Evolutionary conservation across 2,113 vertebrate genomes (phyloP), one percentile per base, ranked within the genome.

Genomic region (Chaetorhynchus papuensis): DNA sequence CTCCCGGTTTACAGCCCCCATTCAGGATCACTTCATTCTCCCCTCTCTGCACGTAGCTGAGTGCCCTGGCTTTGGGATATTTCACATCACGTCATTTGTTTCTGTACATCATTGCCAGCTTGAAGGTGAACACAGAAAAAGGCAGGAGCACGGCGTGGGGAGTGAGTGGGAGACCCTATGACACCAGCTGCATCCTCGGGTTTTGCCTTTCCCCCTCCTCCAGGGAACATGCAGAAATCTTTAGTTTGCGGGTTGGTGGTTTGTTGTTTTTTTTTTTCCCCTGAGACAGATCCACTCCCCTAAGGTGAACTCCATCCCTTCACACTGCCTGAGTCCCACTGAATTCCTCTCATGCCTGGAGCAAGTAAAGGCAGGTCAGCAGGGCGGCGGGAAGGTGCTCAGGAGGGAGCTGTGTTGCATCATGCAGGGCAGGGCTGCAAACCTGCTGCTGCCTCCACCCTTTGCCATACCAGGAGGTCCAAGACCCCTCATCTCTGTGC

Each of bases 351-450:
- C 94, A 8, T 63, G 65, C 93, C 93, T 7, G 1, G 31, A 75
- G 93, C 93, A 87, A 95, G 96, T 87, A 75, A 93, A 90, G 93
- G 50, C 93, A 94, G 90, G 82, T 66, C 93, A 87, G 4, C 3
- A 8, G 41, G 37, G 54, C 0, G 9, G n/a, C 57, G 81, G 77
- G 78, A 89, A 91, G 69, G 57, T 0, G 9, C 44, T 83, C 15
- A 35, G 87, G 39, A 77, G 30, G 37, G 69, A 96, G 52, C n/a
- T 2, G 3, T 0, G 1, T 30, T 89, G 81, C 60, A 54, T 66
- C 56, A 37, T 6, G 11, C 74, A 65, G 81, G 68, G 52, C 61
- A 86, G 71, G 44, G 89, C 23, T 76, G 66, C 49, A 52, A 83
- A 69, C 20, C 39, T 65, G 41, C 63, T 30, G 53, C 39, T 2